Evolutionary conservation across 2,113 vertebrate species (phyloP), one percentile per base, ranked within the genome.

Genomic region (Lagopus leucura): DNA sequence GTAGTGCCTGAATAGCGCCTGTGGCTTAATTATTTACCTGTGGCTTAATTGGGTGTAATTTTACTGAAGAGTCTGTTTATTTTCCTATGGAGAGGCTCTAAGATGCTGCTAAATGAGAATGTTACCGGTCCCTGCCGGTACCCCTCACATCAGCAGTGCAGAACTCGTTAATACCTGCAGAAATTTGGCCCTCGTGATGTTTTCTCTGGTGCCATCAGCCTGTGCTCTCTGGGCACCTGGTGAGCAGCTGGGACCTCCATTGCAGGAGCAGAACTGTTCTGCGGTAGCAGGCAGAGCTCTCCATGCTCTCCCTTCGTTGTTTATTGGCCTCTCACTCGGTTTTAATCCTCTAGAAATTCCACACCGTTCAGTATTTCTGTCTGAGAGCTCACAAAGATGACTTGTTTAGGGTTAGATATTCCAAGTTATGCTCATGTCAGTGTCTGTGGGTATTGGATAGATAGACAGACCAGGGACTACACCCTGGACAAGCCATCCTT

Each of bases 21-120:
- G 90, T 78, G 76, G 89, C 82, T 94, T 96, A 94, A 91, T 93
- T 94, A 82, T 96, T 93, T 96, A 94, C 95, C 92, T 93, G 91
- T 92, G 69, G 93, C 70, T 96, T 95, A 94, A 90, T 57, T 96
- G 61, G 54, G 54, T 94, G 85, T 90, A 91, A 95, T 96, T 94
- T 94, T 81, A 81, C 61, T 91, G 91, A 89, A 81, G 79, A 94
- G 86, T 54, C 73, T 95, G 92, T 95, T 96, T 94, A 90, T 95
- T 95, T 97, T 95, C 90, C 82, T 92, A 78, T 70, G n/a, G 90
- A 96, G 95, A 94, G 69, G 36, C 52, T 94, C 58, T 88, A 84
- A 94, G 89, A 82, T 87, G 40, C 48, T 36, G 86, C 61, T 90
- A 78, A 94, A 88, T 86, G 64, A 88, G 88, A 78, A 80, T 20